These are phyloP conservation scores for Catocala fraxini DNA, from an alignment of 2,888 invertebrate species.

Conservation along the genomic window DNA sequence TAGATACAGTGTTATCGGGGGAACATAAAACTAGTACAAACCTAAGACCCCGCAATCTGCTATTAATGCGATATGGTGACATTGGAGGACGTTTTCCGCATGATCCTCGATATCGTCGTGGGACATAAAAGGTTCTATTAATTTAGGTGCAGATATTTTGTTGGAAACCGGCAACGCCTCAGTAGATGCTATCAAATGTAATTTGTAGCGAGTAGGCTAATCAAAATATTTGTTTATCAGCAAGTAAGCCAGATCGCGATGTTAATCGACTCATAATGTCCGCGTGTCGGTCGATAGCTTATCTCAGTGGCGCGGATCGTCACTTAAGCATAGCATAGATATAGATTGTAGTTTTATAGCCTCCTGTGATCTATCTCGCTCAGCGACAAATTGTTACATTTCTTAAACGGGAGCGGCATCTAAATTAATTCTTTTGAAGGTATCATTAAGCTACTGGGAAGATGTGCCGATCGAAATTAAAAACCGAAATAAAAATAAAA, in stretches of 20 bases:
- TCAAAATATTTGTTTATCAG: slow-evolving; percentile 81
- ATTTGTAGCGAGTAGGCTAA: slow-evolving; percentile 74
- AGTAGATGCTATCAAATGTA: slow-evolving; percentile 69
- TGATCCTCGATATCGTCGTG: slow-evolving; percentile 50
- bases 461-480: slow-evolving; percentile 1
- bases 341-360: slow-evolving; percentile 42
- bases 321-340: slow-evolving; percentile 54
- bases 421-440: slow-evolving; percentile 10
- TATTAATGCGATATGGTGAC: slow-evolving; percentile 65
- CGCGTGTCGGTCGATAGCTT: slow-evolving; percentile 66
- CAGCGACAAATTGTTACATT: slow-evolving; percentile 22
- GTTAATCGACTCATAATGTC: slow-evolving; percentile 73
- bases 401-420: slow-evolving; percentile 15
- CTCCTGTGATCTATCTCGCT: slow-evolving; percentile 32
- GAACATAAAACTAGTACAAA: slow-evolving; percentile 78
- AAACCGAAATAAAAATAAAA: too few species aligned
- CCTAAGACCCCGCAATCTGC: slow-evolving; percentile 65
- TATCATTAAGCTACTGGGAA: slow-evolving; percentile 3
- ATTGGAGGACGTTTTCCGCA: slow-evolving; percentile 59
- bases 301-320: slow-evolving; percentile 61
- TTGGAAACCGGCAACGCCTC: slow-evolving; percentile 35
- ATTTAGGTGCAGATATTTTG: slow-evolving; percentile 50
- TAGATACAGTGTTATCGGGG: slow-evolving; percentile 75
- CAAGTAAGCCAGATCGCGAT: slow-evolving; percentile 63
- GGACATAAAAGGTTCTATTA: slow-evolving; percentile 54